Percentiles rank a stretch among this genome's conserved stretches.
phyloP scores from a whole-genome alignment of 2,113 vertebrate species.

The Sinosuthora webbiana region DNA sequence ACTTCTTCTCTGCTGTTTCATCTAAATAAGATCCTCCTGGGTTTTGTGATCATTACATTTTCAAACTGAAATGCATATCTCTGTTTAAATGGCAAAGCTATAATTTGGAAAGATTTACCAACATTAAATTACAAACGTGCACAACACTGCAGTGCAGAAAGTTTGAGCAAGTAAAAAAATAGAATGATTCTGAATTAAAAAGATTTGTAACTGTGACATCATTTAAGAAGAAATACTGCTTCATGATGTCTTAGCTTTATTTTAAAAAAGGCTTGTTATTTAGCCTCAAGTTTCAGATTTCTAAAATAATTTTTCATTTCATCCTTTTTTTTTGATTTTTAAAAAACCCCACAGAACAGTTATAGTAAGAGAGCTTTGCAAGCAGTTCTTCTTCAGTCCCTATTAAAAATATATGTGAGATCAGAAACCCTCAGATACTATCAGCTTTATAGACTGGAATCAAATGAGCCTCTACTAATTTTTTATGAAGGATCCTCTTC shows the following conservation, averaged over 20 bases:
- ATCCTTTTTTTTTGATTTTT: neutral
- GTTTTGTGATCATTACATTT: neutral
- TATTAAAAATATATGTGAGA: conserved; percentile 16
- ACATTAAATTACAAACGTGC: neutral
- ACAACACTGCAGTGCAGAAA: neutral
- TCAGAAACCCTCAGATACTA: neutral
- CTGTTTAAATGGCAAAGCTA: neutral
- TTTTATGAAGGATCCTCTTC: neutral
- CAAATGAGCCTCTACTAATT: neutral
- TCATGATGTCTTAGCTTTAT: neutral
- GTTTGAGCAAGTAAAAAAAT: neutral
- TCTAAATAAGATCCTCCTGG: neutral
- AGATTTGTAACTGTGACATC: neutral
- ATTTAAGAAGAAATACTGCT: neutral
- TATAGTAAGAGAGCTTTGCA: neutral
- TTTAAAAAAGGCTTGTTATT: accelerated
- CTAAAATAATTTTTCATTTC: neutral
- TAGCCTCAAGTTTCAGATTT: neutral
- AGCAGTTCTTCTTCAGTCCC: neutral
- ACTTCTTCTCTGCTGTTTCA: neutral
- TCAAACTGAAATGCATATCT: neutral
- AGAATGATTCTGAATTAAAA: neutral
- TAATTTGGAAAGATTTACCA: neutral
- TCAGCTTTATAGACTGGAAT: neutral
- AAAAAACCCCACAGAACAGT: neutral